A percentile compares a stretch with the other conserved stretches of the same genome.
Conservation (phyloP, 2,888 invertebrate species). For the Ecliptopera silaceata region DNA sequence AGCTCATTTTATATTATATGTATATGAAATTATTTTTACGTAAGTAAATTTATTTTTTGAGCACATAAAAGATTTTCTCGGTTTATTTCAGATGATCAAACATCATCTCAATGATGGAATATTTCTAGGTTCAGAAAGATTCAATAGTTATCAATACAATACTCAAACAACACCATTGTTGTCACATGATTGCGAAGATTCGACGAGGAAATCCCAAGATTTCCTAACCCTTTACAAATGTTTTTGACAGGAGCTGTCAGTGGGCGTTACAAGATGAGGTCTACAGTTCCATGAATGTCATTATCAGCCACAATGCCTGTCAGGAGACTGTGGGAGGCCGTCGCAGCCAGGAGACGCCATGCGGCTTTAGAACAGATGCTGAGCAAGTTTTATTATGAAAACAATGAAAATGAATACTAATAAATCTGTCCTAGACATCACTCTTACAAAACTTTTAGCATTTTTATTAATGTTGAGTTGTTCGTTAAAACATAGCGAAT, state of each 20-base stretch:
- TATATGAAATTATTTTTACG: too few relatives aligned
- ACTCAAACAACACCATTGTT: too few relatives aligned
- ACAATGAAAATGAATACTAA: not conserved
- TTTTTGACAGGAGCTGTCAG: slow-evolving; percentile 8
- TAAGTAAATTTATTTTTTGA: too few relatives aligned
- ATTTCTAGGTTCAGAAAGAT: too few relatives aligned
- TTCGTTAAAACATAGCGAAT: not conserved
- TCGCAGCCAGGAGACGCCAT: slow-evolving; percentile 12
- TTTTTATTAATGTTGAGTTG: too few relatives aligned
- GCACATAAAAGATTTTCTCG: too few relatives aligned
- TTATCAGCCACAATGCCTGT: slow-evolving; percentile 14
- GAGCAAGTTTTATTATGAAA: not conserved
- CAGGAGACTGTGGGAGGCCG: slow-evolving; percentile 16
- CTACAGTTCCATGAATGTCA: slow-evolving; percentile 18
- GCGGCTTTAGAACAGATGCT: slow-evolving; percentile 4
- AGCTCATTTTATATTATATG: too few relatives aligned
- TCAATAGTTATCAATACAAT: too few relatives aligned
- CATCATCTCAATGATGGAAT: too few relatives aligned
- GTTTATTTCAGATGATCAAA: too few relatives aligned
- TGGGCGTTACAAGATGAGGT: not conserved
- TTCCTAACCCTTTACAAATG: slow-evolving; percentile 10
- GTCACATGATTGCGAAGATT: not conserved
- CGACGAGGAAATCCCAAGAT: not conserved
- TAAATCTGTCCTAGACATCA: not conserved
- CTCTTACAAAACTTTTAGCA: not conserved